Conservation (phyloP, 2,888 invertebrate species). For the Celastrina argiolus region DNA sequence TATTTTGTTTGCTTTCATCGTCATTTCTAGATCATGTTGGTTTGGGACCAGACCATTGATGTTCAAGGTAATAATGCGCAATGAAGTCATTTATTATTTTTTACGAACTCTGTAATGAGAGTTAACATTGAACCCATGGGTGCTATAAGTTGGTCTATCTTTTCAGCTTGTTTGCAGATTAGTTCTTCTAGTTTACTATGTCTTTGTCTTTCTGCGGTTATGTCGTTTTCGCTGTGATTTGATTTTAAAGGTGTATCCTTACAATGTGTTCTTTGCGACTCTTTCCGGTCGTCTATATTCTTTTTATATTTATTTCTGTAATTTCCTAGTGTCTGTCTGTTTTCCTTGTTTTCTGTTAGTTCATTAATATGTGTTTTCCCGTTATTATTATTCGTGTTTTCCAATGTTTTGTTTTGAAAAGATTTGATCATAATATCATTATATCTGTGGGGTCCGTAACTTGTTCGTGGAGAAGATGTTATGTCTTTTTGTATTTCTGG, state of each 20-base stretch:
- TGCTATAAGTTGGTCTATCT: not conserved
- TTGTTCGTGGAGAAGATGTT: not conserved
- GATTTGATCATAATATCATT: not conserved
- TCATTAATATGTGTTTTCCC: too few relatives aligned
- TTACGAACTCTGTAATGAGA: not conserved
- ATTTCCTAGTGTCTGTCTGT: too few relatives aligned
- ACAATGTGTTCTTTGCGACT: too few relatives aligned
- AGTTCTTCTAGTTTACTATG: not conserved
- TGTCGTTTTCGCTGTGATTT: not conserved
- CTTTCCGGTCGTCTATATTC: not conserved
- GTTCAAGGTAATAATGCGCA: not conserved
- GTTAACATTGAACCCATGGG: not conserved
- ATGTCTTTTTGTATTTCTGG: not conserved
- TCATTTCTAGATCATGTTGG: not conserved
- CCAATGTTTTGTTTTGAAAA: not conserved
- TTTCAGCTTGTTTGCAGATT: not conserved
- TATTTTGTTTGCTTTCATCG: not conserved
- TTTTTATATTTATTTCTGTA: too few relatives aligned
- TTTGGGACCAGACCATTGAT: not conserved
- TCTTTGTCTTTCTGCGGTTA: not conserved
- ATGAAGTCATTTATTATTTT: not conserved
- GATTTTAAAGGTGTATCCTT: not conserved
- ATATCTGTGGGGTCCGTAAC: not conserved
- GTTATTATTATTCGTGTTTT: too few relatives aligned
- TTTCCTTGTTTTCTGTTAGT: not conserved